Evolutionary conservation across 2,797 vertebrate genomes (phyloP).

Genomic region (Hippopotamyrus pictus): DNA sequence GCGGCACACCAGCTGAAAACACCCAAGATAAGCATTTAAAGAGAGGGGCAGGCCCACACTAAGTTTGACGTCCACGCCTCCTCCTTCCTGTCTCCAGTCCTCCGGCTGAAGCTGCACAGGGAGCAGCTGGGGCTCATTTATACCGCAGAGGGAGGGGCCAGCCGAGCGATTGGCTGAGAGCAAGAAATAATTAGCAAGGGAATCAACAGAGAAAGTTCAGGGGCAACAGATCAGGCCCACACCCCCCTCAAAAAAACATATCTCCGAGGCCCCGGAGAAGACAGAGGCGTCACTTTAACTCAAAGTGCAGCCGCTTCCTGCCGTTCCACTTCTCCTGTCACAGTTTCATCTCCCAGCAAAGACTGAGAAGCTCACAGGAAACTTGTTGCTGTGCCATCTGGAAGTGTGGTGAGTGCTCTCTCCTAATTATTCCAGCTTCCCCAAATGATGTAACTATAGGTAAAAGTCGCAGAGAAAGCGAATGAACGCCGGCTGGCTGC

Average conservation of each 20-base stretch:
- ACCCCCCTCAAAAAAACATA: slow-evolving; percentile 33
- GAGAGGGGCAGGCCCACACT: not conserved
- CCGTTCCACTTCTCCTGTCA: not conserved
- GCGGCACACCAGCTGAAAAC: not conserved
- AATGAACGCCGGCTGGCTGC: not conserved
- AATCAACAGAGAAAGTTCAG: slow-evolving; percentile 38
- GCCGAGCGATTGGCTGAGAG: slow-evolving; percentile 32
- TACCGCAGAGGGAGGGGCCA: slow-evolving; percentile 45
- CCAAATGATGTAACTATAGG: not conserved
- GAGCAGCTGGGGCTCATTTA: slow-evolving; percentile 48
- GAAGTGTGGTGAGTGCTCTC: slow-evolving; percentile 27
- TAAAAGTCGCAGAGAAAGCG: slow-evolving; percentile 6
- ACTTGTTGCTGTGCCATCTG: not conserved
- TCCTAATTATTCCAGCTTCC: slow-evolving; percentile 11
- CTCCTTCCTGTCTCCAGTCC: not conserved
- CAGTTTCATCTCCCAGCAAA: not conserved
- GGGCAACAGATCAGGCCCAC: slow-evolving; percentile 34
- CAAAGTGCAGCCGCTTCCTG: not conserved
- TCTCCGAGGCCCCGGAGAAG: not conserved
- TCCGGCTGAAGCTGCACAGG: not conserved
- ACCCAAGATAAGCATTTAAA: not conserved
- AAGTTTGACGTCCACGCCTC: not conserved
- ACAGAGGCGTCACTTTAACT: not conserved
- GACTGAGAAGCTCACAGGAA: not conserved
- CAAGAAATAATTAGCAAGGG: slow-evolving; percentile 40